A percentile compares a stretch with the other conserved stretches of the same genome.
phyloP scores from a whole-genome alignment of 35 echinoderm and acorn worm species.

The Apostichopus parvimensis region DNA sequence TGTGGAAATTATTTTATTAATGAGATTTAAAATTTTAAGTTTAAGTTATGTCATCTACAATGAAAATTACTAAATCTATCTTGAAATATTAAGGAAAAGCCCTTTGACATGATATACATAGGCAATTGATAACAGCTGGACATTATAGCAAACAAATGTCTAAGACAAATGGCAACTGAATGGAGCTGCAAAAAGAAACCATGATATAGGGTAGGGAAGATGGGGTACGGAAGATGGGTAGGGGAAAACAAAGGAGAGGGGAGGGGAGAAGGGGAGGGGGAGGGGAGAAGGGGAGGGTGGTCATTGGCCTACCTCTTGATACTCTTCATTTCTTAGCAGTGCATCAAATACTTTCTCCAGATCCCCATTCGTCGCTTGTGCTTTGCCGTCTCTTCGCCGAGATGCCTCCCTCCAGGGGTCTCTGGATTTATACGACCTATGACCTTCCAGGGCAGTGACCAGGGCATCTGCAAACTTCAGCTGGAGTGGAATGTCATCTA shows the following conservation, averaged over 20 bases:
- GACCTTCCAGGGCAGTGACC: constrained; percentile 20
- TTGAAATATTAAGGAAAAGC: no score
- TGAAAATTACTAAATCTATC: no score
- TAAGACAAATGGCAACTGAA: no score
- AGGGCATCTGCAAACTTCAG: constrained; percentile 46
- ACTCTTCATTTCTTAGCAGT: constrained; percentile 27
- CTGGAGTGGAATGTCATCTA: constrained; percentile 25
- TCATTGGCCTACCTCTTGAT: constrained; percentile 13
- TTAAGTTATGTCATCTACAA: no score
- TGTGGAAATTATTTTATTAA: no score
- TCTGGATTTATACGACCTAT: constrained; percentile 9
- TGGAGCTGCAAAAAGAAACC: no score
- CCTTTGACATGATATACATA: no score
- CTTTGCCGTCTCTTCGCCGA: constrained; percentile 19
- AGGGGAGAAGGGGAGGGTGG: background rate
- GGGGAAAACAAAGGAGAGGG: background rate
- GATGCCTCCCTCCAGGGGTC: constrained; percentile 20
- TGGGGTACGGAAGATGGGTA: background rate
- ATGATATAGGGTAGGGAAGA: background rate
- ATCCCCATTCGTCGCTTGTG: constrained; percentile 6
- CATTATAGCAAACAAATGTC: no score
- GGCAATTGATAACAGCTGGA: no score
- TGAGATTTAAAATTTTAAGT: no score
- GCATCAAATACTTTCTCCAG: constrained; percentile 42
- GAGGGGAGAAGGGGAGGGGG: background rate